Conservation (phyloP, 2,797 vertebrate species). For the Meriones psammophilus region DNA sequence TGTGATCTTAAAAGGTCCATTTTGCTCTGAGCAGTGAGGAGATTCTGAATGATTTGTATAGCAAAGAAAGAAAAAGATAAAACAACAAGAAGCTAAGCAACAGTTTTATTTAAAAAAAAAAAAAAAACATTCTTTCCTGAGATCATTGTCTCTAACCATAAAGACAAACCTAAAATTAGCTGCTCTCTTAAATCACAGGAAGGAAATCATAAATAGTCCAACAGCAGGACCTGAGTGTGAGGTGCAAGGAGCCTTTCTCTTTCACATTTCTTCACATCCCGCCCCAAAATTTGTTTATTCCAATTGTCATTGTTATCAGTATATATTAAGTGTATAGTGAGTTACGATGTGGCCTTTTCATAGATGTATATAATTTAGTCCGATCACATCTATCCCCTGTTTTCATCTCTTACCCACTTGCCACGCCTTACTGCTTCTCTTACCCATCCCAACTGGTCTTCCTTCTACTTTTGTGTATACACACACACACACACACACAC, state of each 20-base stretch:
- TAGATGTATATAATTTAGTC: not conserved
- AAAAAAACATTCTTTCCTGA: conserved; percentile 35
- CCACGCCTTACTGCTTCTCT: too few relatives aligned
- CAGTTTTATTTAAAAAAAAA: not conserved
- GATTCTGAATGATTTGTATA: conserved; percentile 5
- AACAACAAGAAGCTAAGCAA: not conserved
- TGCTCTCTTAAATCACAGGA: conserved; percentile 84
- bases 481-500: too few relatives aligned
- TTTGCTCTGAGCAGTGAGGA: conserved; percentile 19
- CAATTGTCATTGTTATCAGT: not conserved
- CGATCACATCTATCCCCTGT: not conserved
- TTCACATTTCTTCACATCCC: conserved; percentile 77
- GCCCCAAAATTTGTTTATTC: conserved; percentile 1
- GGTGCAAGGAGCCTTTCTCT: conserved; percentile 27
- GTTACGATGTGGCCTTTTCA: not conserved
- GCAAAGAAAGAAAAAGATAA: not conserved
- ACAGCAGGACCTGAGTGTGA: conserved; percentile 56
- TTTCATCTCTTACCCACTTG: too few relatives aligned
- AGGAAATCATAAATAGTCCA: conserved; percentile 85
- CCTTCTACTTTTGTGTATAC: too few relatives aligned
- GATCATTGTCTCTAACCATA: conserved; percentile 17
- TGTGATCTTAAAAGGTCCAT: not conserved
- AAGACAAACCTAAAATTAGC: conserved; percentile 79
- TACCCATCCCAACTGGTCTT: not conserved
- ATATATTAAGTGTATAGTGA: not conserved